Evolutionary conservation across 2,888 invertebrate genomes (phyloP).

Genomic region (Plutella xylostella): DNA sequence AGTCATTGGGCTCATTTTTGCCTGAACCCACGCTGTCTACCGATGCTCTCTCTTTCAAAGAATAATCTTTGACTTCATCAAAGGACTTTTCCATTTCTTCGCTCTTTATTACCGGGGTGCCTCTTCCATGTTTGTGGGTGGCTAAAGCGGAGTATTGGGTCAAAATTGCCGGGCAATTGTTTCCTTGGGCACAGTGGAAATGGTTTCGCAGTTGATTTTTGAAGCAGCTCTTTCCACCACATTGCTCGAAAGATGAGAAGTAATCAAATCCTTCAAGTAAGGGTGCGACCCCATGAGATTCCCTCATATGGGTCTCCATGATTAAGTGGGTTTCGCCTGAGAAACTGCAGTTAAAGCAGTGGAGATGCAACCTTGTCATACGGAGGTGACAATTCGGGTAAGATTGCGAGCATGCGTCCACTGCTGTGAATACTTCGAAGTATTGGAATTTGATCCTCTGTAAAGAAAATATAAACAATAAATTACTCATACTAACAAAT

Average conservation of each 20-base stretch:
- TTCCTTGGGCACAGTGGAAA: conserved; percentile 62
- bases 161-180: conserved; percentile 58
- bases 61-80: conserved; percentile 65
- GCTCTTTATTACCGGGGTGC: conserved; percentile 53
- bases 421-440: conserved; percentile 71
- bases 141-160: conserved; percentile 61
- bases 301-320: conserved; percentile 85
- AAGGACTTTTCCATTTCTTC: conserved; percentile 51
- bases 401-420: conserved; percentile 73
- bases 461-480: conserved; percentile 14
- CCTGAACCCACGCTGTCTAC: conserved; percentile 46
- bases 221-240: conserved; percentile 60
- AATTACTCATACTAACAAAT: not conserved
- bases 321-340: conserved; percentile 83
- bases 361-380: conserved; percentile 80
- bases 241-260: conserved; percentile 70
- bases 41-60: conserved; percentile 57
- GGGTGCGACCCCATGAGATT: conserved; percentile 86
- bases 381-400: conserved; percentile 80
- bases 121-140: conserved; percentile 62
- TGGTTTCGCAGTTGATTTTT: conserved; percentile 59
- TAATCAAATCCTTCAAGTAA: conserved; percentile 89
- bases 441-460: conserved; percentile 72
- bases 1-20: conserved; percentile 44
- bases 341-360: conserved; percentile 90